Evolutionary conservation across 2,888 invertebrate genomes (phyloP).

Genomic region (Cataglyphis livida): DNA sequence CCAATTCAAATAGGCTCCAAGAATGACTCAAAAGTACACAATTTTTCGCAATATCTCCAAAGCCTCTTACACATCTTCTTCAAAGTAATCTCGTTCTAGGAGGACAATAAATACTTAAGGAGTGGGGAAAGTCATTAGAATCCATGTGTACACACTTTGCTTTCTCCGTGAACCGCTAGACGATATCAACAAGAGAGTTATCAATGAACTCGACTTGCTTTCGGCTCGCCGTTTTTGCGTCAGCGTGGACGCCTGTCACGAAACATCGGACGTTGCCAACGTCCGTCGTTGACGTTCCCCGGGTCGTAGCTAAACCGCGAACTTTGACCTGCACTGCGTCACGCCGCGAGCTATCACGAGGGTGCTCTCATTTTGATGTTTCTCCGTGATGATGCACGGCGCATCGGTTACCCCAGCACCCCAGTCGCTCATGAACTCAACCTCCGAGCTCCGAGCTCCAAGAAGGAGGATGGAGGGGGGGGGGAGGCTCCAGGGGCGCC

Average conservation of each 20-base stretch:
- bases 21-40: not conserved
- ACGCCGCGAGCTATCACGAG: conserved; percentile 63
- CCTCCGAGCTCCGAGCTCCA: conserved; percentile 23
- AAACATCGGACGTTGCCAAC: conserved; percentile 34
- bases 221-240: conserved; percentile 45
- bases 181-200: conserved; percentile 56
- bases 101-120: not conserved
- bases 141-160: conserved; percentile 46
- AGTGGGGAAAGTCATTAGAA: conserved; percentile 2
- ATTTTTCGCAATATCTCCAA: not conserved
- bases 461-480: not conserved
- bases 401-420: conserved; percentile 36
- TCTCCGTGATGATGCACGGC: conserved; percentile 57
- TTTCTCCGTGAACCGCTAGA: conserved; percentile 43
- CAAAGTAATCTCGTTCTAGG: not conserved
- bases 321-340: conserved; percentile 11
- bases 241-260: conserved; percentile 52
- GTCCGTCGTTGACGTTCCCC: not conserved
- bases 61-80: too few species aligned
- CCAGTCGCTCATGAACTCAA: conserved; percentile 56
- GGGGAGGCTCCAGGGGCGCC: not conserved
- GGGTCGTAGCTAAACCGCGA: conserved; percentile 11
- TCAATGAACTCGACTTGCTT: conserved; percentile 39
- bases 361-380: conserved; percentile 67
- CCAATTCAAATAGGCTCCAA: not conserved